Evolutionary conservation across 2,113 vertebrate species (phyloP).

Genomic region (Copsychus sechellarum): DNA sequence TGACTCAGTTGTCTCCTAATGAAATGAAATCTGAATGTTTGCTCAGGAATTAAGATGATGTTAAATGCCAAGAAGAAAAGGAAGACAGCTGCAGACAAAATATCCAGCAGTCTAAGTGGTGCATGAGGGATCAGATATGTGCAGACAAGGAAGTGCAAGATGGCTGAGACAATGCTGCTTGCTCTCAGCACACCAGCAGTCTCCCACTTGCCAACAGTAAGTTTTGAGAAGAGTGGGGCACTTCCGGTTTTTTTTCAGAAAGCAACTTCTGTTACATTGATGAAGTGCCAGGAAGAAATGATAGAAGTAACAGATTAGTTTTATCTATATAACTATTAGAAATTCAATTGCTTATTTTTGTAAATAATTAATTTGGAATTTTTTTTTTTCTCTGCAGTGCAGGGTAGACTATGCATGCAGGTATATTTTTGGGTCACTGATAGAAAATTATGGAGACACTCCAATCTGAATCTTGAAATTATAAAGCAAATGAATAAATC

Average conservation of each 20-base stretch:
- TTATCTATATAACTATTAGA: background rate
- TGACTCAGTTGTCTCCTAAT: background rate
- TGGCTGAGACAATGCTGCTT: background rate
- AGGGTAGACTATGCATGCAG: background rate
- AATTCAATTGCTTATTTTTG: background rate
- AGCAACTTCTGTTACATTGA: background rate
- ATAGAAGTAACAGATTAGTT: background rate
- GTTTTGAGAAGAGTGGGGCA: background rate
- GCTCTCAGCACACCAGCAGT: background rate
- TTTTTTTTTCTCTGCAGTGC: background rate
- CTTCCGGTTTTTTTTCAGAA: background rate
- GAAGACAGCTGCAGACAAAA: background rate
- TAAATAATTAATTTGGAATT: accelerated
- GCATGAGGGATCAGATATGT: background rate
- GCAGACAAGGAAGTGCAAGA: background rate
- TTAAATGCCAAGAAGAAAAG: background rate
- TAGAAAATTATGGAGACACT: background rate
- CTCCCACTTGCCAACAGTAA: background rate
- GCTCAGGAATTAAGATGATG: background rate
- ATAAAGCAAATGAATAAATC: background rate
- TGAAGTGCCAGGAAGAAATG: background rate
- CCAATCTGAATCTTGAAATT: background rate
- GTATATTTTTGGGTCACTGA: background rate
- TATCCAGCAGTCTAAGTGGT: background rate
- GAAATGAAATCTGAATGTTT: background rate